Percentiles rank a stretch among this genome's conserved stretches.
Evolutionary conservation across 2,888 invertebrate species (phyloP).

Genomic region (Drymonia ruficornis): DNA sequence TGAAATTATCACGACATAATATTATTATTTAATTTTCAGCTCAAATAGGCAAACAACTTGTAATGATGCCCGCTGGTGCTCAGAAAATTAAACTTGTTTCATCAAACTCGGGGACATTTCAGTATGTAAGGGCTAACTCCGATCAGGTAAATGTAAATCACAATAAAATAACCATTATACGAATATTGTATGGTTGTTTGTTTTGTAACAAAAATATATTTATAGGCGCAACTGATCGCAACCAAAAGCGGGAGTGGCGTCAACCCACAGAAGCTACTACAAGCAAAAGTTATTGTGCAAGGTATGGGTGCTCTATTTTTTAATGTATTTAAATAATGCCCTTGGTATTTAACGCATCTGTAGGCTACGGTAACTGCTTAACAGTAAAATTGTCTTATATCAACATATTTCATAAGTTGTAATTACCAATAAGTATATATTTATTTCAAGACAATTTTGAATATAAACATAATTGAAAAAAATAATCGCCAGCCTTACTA

Average conservation of each 20-base stretch:
- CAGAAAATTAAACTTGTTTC: conserved; percentile 71
- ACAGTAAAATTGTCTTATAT: too few relatives aligned
- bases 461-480: too few relatives aligned
- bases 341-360: too few relatives aligned
- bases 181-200: background rate
- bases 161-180: background rate
- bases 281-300: conserved; percentile 68
- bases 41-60: conserved; percentile 72
- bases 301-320: conserved; percentile 38
- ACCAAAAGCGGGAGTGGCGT: conserved; percentile 41
- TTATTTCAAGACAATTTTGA: too few relatives aligned
- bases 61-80: conserved; percentile 66
- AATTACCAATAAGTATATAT: too few relatives aligned
- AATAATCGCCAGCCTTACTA: too few relatives aligned
- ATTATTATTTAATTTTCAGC: conserved; percentile 51
- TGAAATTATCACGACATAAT: too few relatives aligned
- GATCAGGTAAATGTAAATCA: conserved; percentile 49
- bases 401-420: too few relatives aligned
- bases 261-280: conserved; percentile 51
- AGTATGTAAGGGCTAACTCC: conserved; percentile 53
- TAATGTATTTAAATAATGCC: background rate
- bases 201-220: conserved; percentile 16
- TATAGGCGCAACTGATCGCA: conserved; percentile 59
- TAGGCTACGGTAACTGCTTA: too few relatives aligned
- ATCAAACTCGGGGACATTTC: conserved; percentile 45